A percentile compares a stretch with the other conserved stretches of the same genome.
Evolutionary conservation across 1,140 invertebrate genomes (phyloP).

Genomic region (Holotrichia oblita): DNA sequence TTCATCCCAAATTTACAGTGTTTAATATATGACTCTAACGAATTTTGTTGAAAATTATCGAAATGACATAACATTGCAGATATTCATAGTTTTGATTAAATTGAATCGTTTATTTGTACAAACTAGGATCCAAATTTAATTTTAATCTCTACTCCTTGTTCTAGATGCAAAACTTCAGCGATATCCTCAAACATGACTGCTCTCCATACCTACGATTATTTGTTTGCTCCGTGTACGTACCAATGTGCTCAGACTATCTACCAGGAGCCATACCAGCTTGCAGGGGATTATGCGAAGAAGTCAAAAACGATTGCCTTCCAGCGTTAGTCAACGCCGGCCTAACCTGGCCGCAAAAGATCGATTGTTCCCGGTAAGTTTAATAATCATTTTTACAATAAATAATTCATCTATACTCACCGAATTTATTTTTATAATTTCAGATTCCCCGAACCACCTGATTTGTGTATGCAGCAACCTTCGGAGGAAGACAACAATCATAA

Average conservation of each 20-base stretch:
- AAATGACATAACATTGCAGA: too few relatives aligned
- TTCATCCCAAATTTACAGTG: too few relatives aligned
- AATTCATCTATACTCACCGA: too few relatives aligned
- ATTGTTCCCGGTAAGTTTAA: conserved; percentile 74
- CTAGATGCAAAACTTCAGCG: conserved; percentile 78
- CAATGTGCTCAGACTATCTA: conserved; percentile 91
- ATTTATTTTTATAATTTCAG: conserved; percentile 48
- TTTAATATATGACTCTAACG: too few relatives aligned
- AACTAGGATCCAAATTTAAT: too few relatives aligned
- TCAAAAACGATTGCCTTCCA: conserved; percentile 79
- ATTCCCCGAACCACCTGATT: conserved; percentile 60
- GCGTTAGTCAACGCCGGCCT: conserved; percentile 76
- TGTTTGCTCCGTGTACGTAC: conserved; percentile 91
- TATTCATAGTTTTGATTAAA: too few relatives aligned
- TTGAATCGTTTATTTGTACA: too few relatives aligned
- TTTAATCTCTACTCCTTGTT: too few relatives aligned
- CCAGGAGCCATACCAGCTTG: conserved; percentile 87
- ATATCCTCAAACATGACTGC: conserved; percentile 85
- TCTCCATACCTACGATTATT: conserved; percentile 87
- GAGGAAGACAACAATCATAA: conserved; percentile 47
- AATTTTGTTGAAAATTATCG: too few relatives aligned
- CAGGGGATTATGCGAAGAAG: conserved; percentile 84
- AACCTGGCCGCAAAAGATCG: conserved; percentile 78
- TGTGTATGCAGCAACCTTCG: conserved; percentile 53
- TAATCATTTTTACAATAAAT: too few relatives aligned